Evolutionary conservation across 2,113 vertebrate species (phyloP).

Genomic region (Phodopus roborovskii): DNA sequence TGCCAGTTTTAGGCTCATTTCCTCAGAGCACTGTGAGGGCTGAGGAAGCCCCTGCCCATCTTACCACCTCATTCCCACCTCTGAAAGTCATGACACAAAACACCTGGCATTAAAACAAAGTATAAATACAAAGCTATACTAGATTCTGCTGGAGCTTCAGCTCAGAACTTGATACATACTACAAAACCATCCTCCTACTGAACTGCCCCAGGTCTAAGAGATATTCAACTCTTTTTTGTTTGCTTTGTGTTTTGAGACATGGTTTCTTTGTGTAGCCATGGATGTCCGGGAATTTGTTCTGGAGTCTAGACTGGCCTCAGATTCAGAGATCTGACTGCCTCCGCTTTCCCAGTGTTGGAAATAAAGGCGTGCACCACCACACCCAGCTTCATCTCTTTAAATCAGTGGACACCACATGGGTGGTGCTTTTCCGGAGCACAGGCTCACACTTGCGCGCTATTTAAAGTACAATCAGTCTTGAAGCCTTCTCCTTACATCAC

Average conservation of each 20-base stretch:
- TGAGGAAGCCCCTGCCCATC: background rate
- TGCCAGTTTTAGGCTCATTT: background rate
- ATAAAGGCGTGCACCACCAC: background rate
- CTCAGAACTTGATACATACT: background rate
- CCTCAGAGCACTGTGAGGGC: background rate
- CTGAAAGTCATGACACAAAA: background rate
- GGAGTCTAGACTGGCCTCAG: background rate
- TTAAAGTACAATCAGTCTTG: too few relatives aligned
- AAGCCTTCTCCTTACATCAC: too few relatives aligned
- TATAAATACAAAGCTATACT: background rate
- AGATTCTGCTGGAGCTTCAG: background rate
- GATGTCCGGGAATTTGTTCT: background rate
- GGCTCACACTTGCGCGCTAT: too few relatives aligned
- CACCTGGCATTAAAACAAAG: background rate
- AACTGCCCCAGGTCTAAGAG: background rate
- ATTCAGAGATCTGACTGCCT: background rate
- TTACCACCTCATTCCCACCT: background rate
- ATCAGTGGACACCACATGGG: background rate
- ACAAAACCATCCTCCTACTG: background rate
- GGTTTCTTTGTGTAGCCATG: background rate
- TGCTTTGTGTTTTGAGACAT: background rate
- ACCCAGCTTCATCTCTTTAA: background rate
- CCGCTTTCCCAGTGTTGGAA: background rate
- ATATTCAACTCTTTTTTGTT: background rate
- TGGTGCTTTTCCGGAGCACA: background rate